Conservation (phyloP, 2,888 invertebrate species). For the Calameuta pallipes region DNA sequence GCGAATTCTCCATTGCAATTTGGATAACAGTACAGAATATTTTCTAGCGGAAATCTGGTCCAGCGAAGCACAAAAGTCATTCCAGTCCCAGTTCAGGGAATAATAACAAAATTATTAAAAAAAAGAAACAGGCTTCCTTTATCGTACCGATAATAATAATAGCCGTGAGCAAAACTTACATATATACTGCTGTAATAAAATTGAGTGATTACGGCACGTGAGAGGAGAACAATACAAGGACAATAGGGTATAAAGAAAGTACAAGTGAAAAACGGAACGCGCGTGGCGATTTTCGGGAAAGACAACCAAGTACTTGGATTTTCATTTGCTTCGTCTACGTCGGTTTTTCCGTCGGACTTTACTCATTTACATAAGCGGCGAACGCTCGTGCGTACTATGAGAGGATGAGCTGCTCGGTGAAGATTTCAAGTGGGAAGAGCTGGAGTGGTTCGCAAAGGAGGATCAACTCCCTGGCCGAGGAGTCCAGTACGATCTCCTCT, state of each 20-base stretch:
- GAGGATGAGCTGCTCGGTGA: constrained; percentile 64
- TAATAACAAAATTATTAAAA: neutral
- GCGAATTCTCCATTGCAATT: neutral
- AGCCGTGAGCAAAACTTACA: neutral
- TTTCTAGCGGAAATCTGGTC: neutral
- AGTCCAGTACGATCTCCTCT: constrained; percentile 28
- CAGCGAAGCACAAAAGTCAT: neutral
- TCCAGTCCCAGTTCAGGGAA: neutral
- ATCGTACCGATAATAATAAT: neutral
- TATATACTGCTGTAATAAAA: neutral
- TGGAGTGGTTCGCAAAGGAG: constrained; percentile 61
- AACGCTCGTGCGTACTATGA: constrained; percentile 42
- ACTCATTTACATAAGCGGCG: neutral
- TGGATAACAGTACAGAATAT: neutral
- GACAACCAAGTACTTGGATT: neutral
- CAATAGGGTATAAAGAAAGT: neutral
- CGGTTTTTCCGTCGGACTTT: neutral
- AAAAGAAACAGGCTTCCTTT: neutral
- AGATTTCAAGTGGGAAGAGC: constrained; percentile 59
- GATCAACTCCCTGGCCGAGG: constrained; percentile 59
- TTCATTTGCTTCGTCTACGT: neutral
- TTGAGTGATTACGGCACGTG: neutral
- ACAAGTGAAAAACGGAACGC: neutral
- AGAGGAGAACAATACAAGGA: neutral
- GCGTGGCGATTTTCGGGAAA: neutral